Percentiles rank a stretch among this genome's conserved stretches.
Conservation (phyloP, 2,888 invertebrate genomes). For the Acronicta aceris region DNA sequence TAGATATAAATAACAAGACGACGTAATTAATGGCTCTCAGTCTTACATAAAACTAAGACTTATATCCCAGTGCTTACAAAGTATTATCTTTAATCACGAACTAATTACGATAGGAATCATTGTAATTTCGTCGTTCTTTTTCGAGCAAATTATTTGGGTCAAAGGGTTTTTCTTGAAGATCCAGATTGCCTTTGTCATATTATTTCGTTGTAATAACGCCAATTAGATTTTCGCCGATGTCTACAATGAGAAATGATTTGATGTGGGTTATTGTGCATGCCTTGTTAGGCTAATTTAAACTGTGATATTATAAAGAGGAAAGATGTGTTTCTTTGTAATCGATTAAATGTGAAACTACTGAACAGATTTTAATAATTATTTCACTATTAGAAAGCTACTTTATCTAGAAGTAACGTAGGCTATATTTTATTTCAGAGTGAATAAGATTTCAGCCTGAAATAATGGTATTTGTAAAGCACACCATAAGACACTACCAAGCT, state of each 20-base stretch:
- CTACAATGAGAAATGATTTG: background rate
- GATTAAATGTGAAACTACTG: too few relatives aligned
- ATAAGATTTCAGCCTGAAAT: too few relatives aligned
- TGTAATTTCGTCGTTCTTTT: constrained; percentile 11
- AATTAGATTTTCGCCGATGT: background rate
- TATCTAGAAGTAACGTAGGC: too few relatives aligned
- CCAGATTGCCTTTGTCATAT: constrained; percentile 10
- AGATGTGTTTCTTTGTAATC: too few relatives aligned
- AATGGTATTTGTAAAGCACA: too few relatives aligned
- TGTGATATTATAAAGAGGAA: too few relatives aligned
- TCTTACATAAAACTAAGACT: background rate
- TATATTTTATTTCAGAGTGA: too few relatives aligned
- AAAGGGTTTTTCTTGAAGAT: constrained; percentile 4
- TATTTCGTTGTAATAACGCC: constrained; percentile 9
- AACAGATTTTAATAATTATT: too few relatives aligned
- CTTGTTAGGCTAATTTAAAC: too few relatives aligned
- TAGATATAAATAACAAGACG: background rate
- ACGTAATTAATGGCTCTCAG: background rate
- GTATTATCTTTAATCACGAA: constrained; percentile 8
- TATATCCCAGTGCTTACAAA: constrained; percentile 3
- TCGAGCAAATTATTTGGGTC: constrained; percentile 21
- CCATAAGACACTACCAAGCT: too few relatives aligned
- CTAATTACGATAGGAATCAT: constrained; percentile 12
- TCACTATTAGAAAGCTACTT: too few relatives aligned
- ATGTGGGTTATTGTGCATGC: too few relatives aligned